Conservation (phyloP, 64 coral and sea anemone species). For the Pocillopora verrucosa region DNA sequence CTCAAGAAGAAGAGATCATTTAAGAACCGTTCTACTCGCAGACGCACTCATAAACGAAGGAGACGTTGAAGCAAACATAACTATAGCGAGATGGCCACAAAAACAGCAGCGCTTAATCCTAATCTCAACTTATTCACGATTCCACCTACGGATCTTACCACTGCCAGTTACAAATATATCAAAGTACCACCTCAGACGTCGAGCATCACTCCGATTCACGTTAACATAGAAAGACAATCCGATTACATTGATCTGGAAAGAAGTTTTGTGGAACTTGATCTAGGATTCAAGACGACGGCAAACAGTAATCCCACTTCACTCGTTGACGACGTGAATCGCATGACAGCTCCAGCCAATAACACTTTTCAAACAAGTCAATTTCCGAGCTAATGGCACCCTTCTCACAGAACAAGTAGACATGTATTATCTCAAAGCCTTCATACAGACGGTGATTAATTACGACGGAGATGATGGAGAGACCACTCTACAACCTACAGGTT, state of each 20-base stretch:
- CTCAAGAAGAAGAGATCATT: too few species aligned
- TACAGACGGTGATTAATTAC: slow-evolving; percentile 6
- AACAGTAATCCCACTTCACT: neutral
- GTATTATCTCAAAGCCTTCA: neutral
- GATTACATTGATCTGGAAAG: neutral
- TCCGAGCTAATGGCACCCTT: slow-evolving; percentile 19
- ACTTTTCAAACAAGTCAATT: neutral
- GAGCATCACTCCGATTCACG: neutral
- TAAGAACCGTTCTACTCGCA: too few species aligned
- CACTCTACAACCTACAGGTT: neutral
- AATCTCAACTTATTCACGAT: neutral
- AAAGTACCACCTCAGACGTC: neutral
- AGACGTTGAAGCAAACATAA: too few species aligned
- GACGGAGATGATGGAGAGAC: slow-evolving; percentile 9
- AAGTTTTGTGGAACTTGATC: neutral
- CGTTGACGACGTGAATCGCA: too few species aligned
- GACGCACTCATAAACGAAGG: too few species aligned
- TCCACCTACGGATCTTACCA: neutral
- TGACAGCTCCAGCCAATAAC: neutral
- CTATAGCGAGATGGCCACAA: neutral
- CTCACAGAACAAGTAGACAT: slow-evolving; percentile 4
- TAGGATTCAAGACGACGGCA: neutral
- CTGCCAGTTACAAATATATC: neutral
- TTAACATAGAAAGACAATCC: neutral
- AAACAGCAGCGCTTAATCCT: neutral